These are phyloP conservation scores for Intellagama lesueurii DNA, from an alignment of 2,797 vertebrate genomes.

Conservation along the genomic window DNA sequence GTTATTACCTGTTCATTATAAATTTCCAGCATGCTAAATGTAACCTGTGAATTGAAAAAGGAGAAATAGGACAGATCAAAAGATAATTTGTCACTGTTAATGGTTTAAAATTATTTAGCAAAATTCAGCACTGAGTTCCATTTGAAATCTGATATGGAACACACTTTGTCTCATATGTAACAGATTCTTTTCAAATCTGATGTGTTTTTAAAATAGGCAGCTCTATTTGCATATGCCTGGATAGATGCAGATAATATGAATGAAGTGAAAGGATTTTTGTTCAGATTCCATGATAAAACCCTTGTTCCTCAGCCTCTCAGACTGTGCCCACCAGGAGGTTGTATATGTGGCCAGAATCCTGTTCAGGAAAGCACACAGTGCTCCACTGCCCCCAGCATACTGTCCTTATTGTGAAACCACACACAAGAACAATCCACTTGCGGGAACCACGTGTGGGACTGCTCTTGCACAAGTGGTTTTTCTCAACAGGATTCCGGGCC, in stretches of 20 bases:
- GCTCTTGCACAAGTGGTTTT: too few species aligned
- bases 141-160: not conserved
- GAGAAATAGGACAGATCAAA: conserved; percentile 11
- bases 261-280: not conserved
- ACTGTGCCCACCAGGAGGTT: too few species aligned
- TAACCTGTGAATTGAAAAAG: conserved; percentile 77
- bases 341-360: too few species aligned
- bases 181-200: not conserved
- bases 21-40: conserved; percentile 93
- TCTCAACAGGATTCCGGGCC: too few species aligned
- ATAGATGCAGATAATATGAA: not conserved
- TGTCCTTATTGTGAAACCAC: not conserved
- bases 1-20: conserved; percentile 88
- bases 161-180: too few species aligned
- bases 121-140: not conserved
- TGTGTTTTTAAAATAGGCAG: not conserved
- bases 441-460: too few species aligned
- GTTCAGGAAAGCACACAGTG: too few species aligned
- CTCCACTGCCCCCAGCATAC: not conserved
- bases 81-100: not conserved
- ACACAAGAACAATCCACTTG: too few species aligned
- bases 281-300: not conserved
- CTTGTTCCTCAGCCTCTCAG: not conserved
- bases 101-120: not conserved
- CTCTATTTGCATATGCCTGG: not conserved